phyloP scores from a whole-genome alignment of 2,113 vertebrate genomes.

The Pristiophorus japonicus region DNA sequence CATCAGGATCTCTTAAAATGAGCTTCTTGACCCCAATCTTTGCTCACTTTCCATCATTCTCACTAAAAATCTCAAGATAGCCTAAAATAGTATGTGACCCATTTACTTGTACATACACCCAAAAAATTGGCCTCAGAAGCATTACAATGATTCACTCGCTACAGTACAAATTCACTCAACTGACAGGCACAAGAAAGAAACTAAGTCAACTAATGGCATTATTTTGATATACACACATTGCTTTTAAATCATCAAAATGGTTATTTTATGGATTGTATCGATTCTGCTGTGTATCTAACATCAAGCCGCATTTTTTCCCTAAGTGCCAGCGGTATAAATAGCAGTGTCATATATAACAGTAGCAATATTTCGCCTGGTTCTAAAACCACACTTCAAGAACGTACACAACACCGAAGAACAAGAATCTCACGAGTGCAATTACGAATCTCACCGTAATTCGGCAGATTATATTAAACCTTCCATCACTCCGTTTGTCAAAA shows the following conservation, averaged over 20 bases:
- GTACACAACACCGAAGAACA: not conserved
- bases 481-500: not conserved
- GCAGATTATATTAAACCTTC: not conserved
- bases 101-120: slow-evolving; percentile 3
- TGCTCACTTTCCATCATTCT: slow-evolving; percentile 20
- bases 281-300: not conserved
- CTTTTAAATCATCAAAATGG: not conserved
- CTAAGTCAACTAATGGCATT: not conserved
- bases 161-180: not conserved
- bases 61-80: not conserved
- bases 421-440: not conserved
- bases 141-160: not conserved
- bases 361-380: not conserved
- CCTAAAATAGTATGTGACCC: slow-evolving; percentile 18
- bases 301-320: not conserved
- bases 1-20: not conserved
- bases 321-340: slow-evolving; percentile 11
- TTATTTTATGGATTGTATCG: not conserved
- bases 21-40: slow-evolving; percentile 13
- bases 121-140: not conserved
- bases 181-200: not conserved
- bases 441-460: not conserved
- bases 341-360: not conserved
- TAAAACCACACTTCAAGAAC: not conserved
- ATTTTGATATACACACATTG: not conserved